These are phyloP conservation scores for Ganaspis brasiliensis DNA, from an alignment of 2,888 invertebrate genomes.

Conservation along the genomic window DNA sequence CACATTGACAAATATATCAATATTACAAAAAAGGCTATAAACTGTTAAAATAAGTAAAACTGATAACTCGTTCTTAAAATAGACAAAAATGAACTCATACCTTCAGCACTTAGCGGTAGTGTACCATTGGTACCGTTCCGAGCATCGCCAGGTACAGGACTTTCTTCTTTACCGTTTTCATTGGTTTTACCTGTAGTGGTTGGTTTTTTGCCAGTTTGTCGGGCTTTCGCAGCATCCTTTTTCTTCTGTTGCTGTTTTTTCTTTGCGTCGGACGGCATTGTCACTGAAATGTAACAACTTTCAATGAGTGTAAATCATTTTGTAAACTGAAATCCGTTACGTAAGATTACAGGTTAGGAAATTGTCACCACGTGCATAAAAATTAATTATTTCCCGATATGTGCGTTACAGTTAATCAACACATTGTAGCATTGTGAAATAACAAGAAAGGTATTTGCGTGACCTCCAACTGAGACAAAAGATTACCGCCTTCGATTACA, in stretches of 20 bases:
- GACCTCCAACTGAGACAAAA: slow-evolving; percentile 36
- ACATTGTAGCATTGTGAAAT: not conserved
- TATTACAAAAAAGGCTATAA: not conserved
- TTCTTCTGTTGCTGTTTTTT: slow-evolving; percentile 99
- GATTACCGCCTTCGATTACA: slow-evolving; percentile 25
- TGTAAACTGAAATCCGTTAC: slow-evolving; percentile 26
- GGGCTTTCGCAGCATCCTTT: slow-evolving; percentile 94
- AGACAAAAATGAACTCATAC: slow-evolving; percentile 81
- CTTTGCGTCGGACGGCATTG: slow-evolving; percentile 99
- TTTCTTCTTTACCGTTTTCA: slow-evolving; percentile 82
- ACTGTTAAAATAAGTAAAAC: too few relatives aligned
- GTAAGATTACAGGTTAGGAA: slow-evolving; percentile 42
- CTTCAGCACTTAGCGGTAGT: slow-evolving; percentile 85
- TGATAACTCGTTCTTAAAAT: slow-evolving; percentile 43
- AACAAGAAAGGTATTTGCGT: slow-evolving; percentile 9
- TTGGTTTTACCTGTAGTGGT: slow-evolving; percentile 48
- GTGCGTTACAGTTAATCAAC: not conserved
- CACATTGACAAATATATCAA: too few relatives aligned
- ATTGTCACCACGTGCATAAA: slow-evolving; percentile 12
- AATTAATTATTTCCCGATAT: not conserved
- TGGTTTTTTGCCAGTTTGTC: slow-evolving; percentile 81
- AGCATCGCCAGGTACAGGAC: slow-evolving; percentile 78
- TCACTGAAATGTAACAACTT: slow-evolving; percentile 56
- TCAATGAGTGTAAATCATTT: slow-evolving; percentile 14
- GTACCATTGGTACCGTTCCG: slow-evolving; percentile 83